Percentiles rank a stretch among this genome's conserved stretches.
phyloP scores from a whole-genome alignment of 2,113 vertebrate genomes.

The Pavo muticus region DNA sequence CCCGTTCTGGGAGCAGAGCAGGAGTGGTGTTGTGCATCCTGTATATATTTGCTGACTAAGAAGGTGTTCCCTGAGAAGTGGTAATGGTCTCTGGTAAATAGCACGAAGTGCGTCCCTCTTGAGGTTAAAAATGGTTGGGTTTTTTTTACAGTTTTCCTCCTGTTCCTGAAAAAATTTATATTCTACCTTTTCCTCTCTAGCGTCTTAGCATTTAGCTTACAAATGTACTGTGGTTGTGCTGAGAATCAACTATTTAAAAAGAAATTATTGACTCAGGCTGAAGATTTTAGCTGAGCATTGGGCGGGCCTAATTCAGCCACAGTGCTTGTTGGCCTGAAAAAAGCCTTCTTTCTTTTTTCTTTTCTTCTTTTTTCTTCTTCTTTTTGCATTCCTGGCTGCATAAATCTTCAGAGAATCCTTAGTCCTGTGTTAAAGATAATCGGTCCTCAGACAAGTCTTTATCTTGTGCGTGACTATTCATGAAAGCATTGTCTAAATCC shows the following conservation, averaged over 20 bases:
- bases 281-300: constrained; percentile 23
- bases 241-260: constrained; percentile 45
- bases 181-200: constrained; percentile 23
- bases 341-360: not conserved
- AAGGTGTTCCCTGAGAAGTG: not conserved
- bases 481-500: not conserved
- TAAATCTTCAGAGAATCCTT: constrained; percentile 42
- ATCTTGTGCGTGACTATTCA: not conserved
- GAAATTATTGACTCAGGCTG: constrained; percentile 37
- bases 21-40: not conserved
- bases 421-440: constrained; percentile 56
- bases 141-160: not conserved
- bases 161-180: constrained; percentile 17
- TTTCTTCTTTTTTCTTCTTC: not conserved
- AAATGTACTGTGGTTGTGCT: constrained; percentile 18
- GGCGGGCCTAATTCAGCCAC: not conserved
- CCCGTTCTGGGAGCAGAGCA: not conserved
- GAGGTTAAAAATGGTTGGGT: not conserved
- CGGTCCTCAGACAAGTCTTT: constrained; percentile 27
- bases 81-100: not conserved
- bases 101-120: not conserved
- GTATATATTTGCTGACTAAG: not conserved
- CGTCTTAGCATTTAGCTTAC: not conserved
- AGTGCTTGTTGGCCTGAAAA: not conserved
- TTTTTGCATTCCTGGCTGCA: not conserved